Conservation (phyloP, 2,888 invertebrate genomes). For the Ennomos fuscantarius region DNA sequence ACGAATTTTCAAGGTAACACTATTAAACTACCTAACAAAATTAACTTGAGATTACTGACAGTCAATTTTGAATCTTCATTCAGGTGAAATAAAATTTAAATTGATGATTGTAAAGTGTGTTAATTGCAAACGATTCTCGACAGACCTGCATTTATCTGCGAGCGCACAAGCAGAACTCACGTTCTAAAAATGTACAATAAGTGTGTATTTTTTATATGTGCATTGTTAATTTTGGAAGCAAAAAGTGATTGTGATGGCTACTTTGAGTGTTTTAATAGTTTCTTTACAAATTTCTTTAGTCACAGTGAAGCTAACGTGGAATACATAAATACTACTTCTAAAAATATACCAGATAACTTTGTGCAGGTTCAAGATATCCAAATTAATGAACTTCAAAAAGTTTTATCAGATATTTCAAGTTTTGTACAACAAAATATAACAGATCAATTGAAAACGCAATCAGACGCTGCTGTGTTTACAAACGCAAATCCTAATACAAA, state of each 20-base stretch:
- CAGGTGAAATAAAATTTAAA: constrained; percentile 2
- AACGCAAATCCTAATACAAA: constrained; percentile 54
- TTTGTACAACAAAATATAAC: constrained; percentile 56
- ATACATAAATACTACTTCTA: constrained; percentile 36
- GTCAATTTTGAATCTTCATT: constrained; percentile 11
- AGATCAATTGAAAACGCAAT: constrained; percentile 35
- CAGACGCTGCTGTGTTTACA: constrained; percentile 39
- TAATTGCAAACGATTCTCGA: constrained; percentile 32
- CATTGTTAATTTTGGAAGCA: constrained; percentile 44
- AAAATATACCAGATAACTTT: constrained; percentile 42
- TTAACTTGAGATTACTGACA: neutral
- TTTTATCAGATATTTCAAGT: constrained; percentile 51
- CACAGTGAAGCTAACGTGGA: constrained; percentile 39
- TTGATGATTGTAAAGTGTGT: neutral
- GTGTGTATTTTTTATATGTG: constrained; percentile 44
- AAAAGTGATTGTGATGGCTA: constrained; percentile 62
- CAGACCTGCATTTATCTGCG: constrained; percentile 64
- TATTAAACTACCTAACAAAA: constrained; percentile 17
- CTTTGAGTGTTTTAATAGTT: constrained; percentile 54
- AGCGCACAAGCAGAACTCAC: constrained; percentile 56
- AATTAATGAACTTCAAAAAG: constrained; percentile 45
- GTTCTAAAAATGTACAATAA: constrained; percentile 55
- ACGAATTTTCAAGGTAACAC: constrained; percentile 62
- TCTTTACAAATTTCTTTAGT: constrained; percentile 40
- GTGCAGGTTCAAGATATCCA: constrained; percentile 45